phyloP scores from a whole-genome alignment of 2,888 invertebrate species.

The Meliscaeva auricollis region DNA sequence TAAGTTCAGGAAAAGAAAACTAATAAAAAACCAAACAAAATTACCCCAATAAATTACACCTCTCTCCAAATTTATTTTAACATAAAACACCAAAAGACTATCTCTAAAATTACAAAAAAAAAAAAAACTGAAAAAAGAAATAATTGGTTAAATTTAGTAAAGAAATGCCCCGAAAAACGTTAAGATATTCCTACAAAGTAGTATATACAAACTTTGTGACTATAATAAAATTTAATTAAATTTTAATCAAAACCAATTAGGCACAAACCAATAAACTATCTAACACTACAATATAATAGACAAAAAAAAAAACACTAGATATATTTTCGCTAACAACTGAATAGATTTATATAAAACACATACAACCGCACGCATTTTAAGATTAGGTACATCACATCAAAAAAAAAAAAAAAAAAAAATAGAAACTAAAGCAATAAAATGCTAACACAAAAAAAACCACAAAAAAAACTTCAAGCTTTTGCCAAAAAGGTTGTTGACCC shows the following conservation, averaged over 20 bases:
- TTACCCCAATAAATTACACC: conserved; percentile 4
- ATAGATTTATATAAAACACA: conserved; percentile 40
- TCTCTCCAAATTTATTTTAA: conserved; percentile 7
- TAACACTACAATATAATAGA: conserved; percentile 28
- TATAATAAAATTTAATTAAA: conserved; percentile 38
- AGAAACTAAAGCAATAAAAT: conserved; percentile 33
- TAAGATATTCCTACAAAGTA: not conserved
- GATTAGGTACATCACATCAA: conserved; percentile 27
- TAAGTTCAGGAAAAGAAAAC: not conserved
- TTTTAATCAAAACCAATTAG: conserved; percentile 47
- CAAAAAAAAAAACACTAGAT: not conserved
- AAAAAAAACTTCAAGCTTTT: conserved; percentile 28
- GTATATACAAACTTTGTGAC: conserved; percentile 17
- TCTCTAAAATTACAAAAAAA: not conserved
- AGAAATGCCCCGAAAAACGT: not conserved
- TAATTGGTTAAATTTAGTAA: not conserved
- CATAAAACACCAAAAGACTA: not conserved
- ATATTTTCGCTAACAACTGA: not conserved
- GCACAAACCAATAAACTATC: conserved; percentile 47
- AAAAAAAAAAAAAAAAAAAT: conserved; percentile 16
- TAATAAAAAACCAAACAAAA: conserved; percentile 13
- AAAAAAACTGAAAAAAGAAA: not conserved
- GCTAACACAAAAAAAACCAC: conserved; percentile 13
- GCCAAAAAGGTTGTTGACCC: conserved; percentile 71
- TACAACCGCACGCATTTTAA: conserved; percentile 6